These are phyloP conservation scores for Contarinia nasturtii DNA, from an alignment of 1,140 invertebrate genomes.

Conservation along the genomic window DNA sequence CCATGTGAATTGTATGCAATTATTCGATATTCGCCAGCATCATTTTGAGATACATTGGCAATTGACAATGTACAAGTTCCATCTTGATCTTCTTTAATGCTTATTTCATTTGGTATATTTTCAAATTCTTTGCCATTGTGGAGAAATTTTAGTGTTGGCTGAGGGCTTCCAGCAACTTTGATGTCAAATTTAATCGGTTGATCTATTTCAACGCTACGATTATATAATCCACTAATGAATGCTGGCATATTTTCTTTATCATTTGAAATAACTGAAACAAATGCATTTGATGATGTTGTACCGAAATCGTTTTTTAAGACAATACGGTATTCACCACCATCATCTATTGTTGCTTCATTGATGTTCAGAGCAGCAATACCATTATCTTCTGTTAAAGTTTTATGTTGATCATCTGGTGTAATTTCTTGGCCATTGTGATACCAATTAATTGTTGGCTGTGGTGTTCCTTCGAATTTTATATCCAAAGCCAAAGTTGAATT, in stretches of 20 bases:
- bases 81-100: constrained; percentile 34
- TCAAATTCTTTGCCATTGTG: constrained; percentile 59
- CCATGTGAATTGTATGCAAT: constrained; percentile 76
- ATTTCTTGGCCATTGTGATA: background rate
- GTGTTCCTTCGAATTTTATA: background rate
- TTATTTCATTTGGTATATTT: constrained; percentile 47
- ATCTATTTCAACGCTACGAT: constrained; percentile 32
- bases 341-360: constrained; percentile 40
- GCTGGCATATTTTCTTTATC: constrained; percentile 57
- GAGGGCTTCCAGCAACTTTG: constrained; percentile 65
- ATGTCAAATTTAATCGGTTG: constrained; percentile 54
- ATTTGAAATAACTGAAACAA: constrained; percentile 30
- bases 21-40: constrained; percentile 84
- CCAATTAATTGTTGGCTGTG: background rate
- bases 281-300: constrained; percentile 3
- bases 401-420: constrained; percentile 14
- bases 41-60: constrained; percentile 57
- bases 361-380: constrained; percentile 54
- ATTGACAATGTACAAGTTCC: constrained; percentile 39
- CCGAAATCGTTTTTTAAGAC: constrained; percentile 54
- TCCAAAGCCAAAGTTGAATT: constrained; percentile 19
- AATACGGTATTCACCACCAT: constrained; percentile 60
- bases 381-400: constrained; percentile 44
- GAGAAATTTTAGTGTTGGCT: constrained; percentile 64
- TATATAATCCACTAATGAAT: constrained; percentile 43